phyloP scores from a whole-genome alignment of 2,113 vertebrate genomes.

The Psettodes erumei region DNA sequence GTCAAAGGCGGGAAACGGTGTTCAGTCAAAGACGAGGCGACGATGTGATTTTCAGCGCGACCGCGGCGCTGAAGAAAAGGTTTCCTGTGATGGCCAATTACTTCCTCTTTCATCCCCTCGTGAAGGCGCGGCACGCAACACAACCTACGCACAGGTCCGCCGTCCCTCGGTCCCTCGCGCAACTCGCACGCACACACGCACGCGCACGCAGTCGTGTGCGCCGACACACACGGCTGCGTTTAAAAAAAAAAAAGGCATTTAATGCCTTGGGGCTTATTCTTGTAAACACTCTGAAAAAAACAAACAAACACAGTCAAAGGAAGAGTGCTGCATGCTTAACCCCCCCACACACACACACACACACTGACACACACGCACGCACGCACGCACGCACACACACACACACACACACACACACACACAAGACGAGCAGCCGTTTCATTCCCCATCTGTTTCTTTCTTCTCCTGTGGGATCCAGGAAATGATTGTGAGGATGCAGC shows the following conservation, averaged over 20 bases:
- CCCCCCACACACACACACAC: not conserved
- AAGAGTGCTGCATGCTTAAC: constrained; percentile 4
- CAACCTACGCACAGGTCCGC: constrained; percentile 32
- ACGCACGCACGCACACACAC: not conserved
- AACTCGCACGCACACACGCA: not conserved
- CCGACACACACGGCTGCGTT: constrained; percentile 6
- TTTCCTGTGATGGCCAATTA: constrained; percentile 42
- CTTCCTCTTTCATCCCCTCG: constrained; percentile 35
- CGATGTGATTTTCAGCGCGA: constrained; percentile 7
- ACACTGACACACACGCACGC: not conserved
- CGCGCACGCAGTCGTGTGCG: not conserved
- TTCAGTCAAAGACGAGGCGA: not conserved
- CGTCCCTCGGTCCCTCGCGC: not conserved
- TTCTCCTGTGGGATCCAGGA: constrained; percentile 47
- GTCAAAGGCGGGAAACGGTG: not conserved
- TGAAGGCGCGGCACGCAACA: constrained; percentile 20
- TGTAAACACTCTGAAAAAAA: constrained; percentile 46
- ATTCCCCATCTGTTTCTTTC: constrained; percentile 55
- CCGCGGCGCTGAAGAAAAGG: constrained; percentile 1
- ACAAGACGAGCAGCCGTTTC: constrained; percentile 37
- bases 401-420: not conserved
- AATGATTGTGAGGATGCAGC: constrained; percentile 49
- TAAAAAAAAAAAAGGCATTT: constrained; percentile 40
- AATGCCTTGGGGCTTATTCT: constrained; percentile 23
- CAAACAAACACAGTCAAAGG: constrained; percentile 4